Evolutionary conservation across 1,140 invertebrate genomes (phyloP).

Genomic region (Drosophila obscura): DNA sequence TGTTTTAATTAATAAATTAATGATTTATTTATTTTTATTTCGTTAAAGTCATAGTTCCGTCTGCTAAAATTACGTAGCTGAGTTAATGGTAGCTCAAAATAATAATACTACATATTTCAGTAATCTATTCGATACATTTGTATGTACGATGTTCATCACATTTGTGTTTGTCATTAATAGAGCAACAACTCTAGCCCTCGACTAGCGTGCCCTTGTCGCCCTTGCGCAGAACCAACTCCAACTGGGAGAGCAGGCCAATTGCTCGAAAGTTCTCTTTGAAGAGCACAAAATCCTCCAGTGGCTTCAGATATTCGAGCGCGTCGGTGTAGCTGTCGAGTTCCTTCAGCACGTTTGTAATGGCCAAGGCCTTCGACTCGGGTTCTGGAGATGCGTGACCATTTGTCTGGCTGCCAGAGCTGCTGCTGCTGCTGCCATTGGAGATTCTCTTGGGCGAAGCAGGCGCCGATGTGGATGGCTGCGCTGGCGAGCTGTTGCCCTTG

Average conservation of each 20-base stretch:
- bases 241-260: slow-evolving; percentile 74
- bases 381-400: slow-evolving; percentile 63
- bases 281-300: slow-evolving; percentile 78
- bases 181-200: slow-evolving; percentile 41
- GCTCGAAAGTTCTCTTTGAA: slow-evolving; percentile 80
- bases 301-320: slow-evolving; percentile 75
- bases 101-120: slow-evolving; percentile 56
- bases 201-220: slow-evolving; percentile 68
- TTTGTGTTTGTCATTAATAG: slow-evolving; percentile 42
- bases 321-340: slow-evolving; percentile 72
- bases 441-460: slow-evolving; percentile 61
- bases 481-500: slow-evolving; percentile 50
- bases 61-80: slow-evolving; percentile 21
- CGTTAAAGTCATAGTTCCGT: slow-evolving; percentile 37
- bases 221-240: slow-evolving; percentile 73
- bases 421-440: slow-evolving; percentile 4
- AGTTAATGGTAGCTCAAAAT: slow-evolving; percentile 38
- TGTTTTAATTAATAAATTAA: slow-evolving; percentile 65
- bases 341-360: slow-evolving; percentile 26
- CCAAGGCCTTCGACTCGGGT: slow-evolving; percentile 31
- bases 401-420: slow-evolving; percentile 38
- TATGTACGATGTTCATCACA: slow-evolving; percentile 76
- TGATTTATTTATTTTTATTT: slow-evolving; percentile 54
- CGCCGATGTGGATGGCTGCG: slow-evolving; percentile 21
- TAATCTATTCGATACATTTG: slow-evolving; percentile 37